These are phyloP conservation scores for Drosophila varians DNA, from an alignment of 1,140 invertebrate species.

Conservation along the genomic window DNA sequence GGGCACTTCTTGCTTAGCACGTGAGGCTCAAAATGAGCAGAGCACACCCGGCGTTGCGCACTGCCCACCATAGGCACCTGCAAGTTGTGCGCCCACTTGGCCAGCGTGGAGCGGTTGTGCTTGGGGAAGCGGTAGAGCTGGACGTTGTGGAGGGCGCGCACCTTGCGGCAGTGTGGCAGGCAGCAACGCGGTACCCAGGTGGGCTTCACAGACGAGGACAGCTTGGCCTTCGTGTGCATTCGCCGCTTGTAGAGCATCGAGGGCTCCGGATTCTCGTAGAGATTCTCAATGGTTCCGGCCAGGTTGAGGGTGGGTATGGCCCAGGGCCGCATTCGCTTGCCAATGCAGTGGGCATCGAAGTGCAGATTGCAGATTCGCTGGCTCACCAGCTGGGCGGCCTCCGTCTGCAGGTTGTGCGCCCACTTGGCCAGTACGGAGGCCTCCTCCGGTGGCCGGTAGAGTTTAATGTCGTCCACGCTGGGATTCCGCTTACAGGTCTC, in stretches of 20 bases:
- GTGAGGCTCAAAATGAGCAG: conserved; percentile 72
- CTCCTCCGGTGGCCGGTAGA: conserved; percentile 75
- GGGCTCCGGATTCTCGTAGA: conserved; percentile 76
- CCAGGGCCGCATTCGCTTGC: conserved; percentile 74
- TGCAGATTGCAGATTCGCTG: conserved; percentile 75
- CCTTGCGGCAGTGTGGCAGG: conserved; percentile 74
- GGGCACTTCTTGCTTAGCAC: conserved; percentile 78
- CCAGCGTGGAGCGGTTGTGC: conserved; percentile 69
- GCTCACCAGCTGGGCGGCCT: conserved; percentile 40
- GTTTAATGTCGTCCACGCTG: conserved; percentile 72
- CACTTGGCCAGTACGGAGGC: conserved; percentile 65
- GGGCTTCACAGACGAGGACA: conserved; percentile 32
- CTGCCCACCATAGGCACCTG: conserved; percentile 71
- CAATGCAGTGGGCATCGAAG: conserved; percentile 76
- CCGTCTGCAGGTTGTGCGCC: conserved; percentile 73
- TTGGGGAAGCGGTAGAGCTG: conserved; percentile 77
- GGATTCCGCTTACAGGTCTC: conserved; percentile 76
- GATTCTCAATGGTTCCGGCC: conserved; percentile 65
- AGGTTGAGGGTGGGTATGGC: conserved; percentile 78
- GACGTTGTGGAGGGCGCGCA: conserved; percentile 66
- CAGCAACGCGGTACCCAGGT: conserved; percentile 78
- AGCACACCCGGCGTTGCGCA: conserved; percentile 69
- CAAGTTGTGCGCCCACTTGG: conserved; percentile 77
- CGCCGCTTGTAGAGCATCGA: conserved; percentile 65
- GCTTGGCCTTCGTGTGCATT: conserved; percentile 40